Conservation (phyloP, 1,140 invertebrate genomes). For the Meloidogyne exigua region DNA sequence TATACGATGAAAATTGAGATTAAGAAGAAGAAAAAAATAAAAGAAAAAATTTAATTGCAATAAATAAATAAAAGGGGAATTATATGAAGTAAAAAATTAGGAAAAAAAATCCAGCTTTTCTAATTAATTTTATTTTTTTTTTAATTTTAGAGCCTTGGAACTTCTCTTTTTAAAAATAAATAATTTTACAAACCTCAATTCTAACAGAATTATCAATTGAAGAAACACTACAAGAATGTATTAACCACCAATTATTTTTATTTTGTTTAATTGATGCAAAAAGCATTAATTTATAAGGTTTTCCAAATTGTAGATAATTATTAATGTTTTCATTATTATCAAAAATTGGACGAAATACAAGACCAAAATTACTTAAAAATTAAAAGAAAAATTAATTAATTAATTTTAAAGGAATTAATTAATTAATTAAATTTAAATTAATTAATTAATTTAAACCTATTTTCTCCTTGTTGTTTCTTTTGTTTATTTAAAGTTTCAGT, state of each 20-base stretch:
- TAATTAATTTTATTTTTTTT: neutral
- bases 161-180: neutral
- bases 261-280: neutral
- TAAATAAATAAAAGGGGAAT: no score
- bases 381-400: no score
- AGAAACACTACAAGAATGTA: constrained; percentile 5
- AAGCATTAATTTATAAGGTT: constrained; percentile 5
- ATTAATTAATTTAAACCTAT: neutral
- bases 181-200: neutral
- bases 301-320: neutral
- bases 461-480: neutral
- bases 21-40: no score
- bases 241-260: neutral
- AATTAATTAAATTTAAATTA: neutral
- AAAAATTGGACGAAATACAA: neutral
- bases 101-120: no score
- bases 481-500: constrained; percentile 1
- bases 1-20: no score
- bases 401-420: neutral
- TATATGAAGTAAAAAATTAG: no score
- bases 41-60: no score
- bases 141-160: neutral
- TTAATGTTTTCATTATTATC: neutral
- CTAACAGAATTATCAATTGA: constrained; percentile 1
- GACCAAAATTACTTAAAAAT: neutral